Evolutionary conservation across 2,113 vertebrate species (phyloP).

Genomic region (Tragelaphus scriptus): DNA sequence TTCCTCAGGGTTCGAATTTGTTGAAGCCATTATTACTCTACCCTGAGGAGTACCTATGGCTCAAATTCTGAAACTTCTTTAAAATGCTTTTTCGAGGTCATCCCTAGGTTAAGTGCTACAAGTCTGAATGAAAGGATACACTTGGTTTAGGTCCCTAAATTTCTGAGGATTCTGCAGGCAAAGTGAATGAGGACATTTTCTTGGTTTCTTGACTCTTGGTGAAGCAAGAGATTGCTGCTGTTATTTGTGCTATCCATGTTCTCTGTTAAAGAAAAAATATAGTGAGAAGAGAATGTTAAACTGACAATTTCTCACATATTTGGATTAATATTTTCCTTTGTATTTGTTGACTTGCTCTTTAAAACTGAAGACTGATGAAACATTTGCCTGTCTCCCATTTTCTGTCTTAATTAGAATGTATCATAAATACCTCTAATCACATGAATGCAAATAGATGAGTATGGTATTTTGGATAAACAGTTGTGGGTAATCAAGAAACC

Average conservation of each 20-base stretch:
- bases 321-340: background rate
- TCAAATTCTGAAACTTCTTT: slow-evolving; percentile 17
- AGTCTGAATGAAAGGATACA: background rate
- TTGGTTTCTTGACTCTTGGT: slow-evolving; percentile 57
- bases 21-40: background rate
- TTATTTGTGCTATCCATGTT: slow-evolving; percentile 88
- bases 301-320: background rate
- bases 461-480: background rate
- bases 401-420: background rate
- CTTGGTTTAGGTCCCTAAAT: slow-evolving; percentile 58
- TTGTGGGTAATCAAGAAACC: background rate
- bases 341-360: slow-evolving; percentile 9
- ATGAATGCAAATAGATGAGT: background rate
- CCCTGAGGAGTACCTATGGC: background rate
- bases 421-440: background rate
- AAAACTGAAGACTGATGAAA: slow-evolving; percentile 12
- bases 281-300: background rate
- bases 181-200: slow-evolving; percentile 43
- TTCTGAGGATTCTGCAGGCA: slow-evolving; percentile 72
- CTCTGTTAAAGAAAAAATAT: slow-evolving; percentile 78
- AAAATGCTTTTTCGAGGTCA: background rate
- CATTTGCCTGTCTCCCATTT: slow-evolving; percentile 11
- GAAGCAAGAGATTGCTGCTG: slow-evolving; percentile 79
- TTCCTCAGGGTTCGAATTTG: background rate
- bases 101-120: background rate